Evolutionary conservation across 2,113 vertebrate species (phyloP).

Genomic region (Ursus arctos): DNA sequence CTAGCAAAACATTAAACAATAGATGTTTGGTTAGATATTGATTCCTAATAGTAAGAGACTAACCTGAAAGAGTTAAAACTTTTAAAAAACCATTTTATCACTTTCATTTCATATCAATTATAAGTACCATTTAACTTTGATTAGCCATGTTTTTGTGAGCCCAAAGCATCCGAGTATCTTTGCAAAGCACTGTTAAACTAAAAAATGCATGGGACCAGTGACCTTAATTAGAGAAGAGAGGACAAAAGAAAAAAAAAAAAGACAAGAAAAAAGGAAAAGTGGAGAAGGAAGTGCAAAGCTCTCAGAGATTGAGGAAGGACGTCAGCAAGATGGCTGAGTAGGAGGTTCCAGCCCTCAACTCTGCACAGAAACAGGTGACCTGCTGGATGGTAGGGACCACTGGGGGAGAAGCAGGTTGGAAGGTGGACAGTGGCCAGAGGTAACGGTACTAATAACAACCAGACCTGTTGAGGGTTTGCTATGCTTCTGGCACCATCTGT

Average conservation of each 20-base stretch:
- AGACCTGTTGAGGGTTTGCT: neutral
- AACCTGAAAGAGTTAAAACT: neutral
- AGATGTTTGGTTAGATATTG: neutral
- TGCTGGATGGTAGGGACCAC: neutral
- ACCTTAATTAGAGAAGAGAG: neutral
- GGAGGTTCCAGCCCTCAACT: neutral
- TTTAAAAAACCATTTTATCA: neutral
- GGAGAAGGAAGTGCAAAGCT: neutral
- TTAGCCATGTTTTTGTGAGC: neutral
- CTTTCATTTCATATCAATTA: neutral
- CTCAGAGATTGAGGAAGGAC: neutral
- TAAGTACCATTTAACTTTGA: neutral
- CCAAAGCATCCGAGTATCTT: neutral
- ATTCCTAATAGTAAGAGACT: neutral
- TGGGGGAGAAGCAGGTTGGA: neutral
- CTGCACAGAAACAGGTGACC: neutral
- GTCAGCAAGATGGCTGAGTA: neutral
- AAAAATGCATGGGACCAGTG: neutral
- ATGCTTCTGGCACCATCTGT: neutral
- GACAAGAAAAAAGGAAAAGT: neutral
- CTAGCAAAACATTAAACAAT: neutral
- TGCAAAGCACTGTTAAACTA: neutral
- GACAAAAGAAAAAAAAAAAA: neutral
- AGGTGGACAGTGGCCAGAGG: neutral
- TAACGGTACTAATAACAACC: neutral